Evolutionary conservation across 2,888 invertebrate genomes (phyloP).

Genomic region (Tolmerus cingulatus): DNA sequence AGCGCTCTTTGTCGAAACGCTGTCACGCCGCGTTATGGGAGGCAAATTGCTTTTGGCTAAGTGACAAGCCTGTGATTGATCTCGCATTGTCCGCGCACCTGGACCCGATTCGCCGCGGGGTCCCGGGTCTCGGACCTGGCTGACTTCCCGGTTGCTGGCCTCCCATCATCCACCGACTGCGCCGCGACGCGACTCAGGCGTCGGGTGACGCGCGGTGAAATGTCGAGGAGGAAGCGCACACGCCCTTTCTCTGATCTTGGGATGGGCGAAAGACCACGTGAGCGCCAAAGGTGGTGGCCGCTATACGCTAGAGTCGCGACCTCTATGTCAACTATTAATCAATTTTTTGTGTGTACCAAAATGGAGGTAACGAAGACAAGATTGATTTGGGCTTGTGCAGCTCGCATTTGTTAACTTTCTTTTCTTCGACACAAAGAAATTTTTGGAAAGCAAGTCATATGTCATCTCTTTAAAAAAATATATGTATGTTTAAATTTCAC

Average conservation of each 20-base stretch:
- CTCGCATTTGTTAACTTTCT: not conserved
- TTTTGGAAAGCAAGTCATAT: not conserved
- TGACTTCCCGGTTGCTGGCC: not conserved
- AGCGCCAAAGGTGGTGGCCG: conserved; percentile 1
- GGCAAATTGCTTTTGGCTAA: conserved; percentile 24
- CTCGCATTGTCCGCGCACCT: conserved; percentile 28
- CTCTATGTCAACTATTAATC: not conserved
- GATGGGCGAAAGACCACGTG: not conserved
- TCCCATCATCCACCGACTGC: not conserved
- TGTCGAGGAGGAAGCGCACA: not conserved
- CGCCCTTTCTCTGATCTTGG: conserved; percentile 6
- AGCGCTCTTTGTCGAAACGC: not conserved
- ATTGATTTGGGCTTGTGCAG: not conserved
- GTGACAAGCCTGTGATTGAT: conserved; percentile 19
- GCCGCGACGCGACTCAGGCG: not conserved
- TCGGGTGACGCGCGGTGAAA: not conserved
- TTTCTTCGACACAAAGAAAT: not conserved
- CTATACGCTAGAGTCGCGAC: not conserved
- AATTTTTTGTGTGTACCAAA: not conserved
- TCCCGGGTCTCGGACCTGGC: not conserved
- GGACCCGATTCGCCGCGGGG: not conserved
- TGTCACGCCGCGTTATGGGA: conserved; percentile 19
- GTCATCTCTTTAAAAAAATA: not conserved
- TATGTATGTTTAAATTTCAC: not conserved
- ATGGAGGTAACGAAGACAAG: not conserved